phyloP scores from a whole-genome alignment of 1,140 invertebrate genomes.

The Zaprionus gabonicus region DNA sequence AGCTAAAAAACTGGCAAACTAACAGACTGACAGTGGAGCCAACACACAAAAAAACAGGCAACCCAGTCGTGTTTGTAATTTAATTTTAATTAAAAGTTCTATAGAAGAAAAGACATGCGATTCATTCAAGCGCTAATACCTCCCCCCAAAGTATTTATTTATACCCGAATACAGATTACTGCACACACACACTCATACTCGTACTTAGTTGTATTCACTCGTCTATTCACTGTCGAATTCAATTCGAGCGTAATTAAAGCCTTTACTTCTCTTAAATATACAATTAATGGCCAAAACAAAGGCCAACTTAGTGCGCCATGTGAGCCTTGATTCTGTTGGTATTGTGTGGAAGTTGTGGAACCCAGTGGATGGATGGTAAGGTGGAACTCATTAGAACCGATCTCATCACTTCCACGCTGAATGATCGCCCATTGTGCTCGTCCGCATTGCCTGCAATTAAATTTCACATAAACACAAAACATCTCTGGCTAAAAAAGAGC shows the following conservation, averaged over 20 bases:
- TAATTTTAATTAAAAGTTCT: constrained; percentile 81
- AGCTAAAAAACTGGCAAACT: constrained; percentile 6
- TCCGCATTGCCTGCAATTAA: constrained; percentile 61
- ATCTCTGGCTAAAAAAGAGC: constrained; percentile 30
- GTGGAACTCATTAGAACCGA: constrained; percentile 49
- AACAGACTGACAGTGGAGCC: constrained; percentile 62
- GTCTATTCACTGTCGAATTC: constrained; percentile 13
- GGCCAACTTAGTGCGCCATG: constrained; percentile 30
- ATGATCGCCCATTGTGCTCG: constrained; percentile 52
- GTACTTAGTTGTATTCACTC: constrained; percentile 23
- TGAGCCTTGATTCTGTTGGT: constrained; percentile 42
- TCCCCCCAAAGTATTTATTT: background rate
- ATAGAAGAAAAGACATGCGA: constrained; percentile 77
- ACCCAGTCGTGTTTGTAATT: constrained; percentile 68
- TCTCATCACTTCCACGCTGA: constrained; percentile 17
- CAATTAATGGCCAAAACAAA: constrained; percentile 38
- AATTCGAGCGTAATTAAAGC: constrained; percentile 46
- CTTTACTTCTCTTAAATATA: constrained; percentile 28
- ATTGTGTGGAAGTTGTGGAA: constrained; percentile 10
- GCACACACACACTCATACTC: background rate
- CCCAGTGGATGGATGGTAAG: background rate
- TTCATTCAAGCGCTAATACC: constrained; percentile 73
- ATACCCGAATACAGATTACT: background rate
- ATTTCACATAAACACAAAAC: constrained; percentile 55
- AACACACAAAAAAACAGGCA: constrained; percentile 42